Conservation (phyloP, 2,888 invertebrate species). For the Ypsolopha sequella region DNA sequence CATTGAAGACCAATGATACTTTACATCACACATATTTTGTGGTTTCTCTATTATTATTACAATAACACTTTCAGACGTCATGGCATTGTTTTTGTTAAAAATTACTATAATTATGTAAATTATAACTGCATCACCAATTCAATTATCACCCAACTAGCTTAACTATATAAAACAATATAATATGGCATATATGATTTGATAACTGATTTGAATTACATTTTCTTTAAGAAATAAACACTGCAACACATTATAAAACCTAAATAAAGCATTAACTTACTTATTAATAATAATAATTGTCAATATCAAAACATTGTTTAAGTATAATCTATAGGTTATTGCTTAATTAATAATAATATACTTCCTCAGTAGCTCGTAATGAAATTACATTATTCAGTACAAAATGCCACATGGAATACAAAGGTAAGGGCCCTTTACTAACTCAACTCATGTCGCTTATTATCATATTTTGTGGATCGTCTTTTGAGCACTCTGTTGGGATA, state of each 20-base stretch:
- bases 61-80: slow-evolving; percentile 30
- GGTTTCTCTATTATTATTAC: slow-evolving; percentile 31
- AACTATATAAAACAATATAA: slow-evolving; percentile 59
- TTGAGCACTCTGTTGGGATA: slow-evolving; percentile 48
- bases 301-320: slow-evolving; percentile 55
- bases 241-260: slow-evolving; percentile 57
- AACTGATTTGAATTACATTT: slow-evolving; percentile 60
- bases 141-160: slow-evolving; percentile 58
- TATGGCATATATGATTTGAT: slow-evolving; percentile 67
- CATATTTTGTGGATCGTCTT: slow-evolving; percentile 61
- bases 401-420: slow-evolving; percentile 51
- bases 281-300: slow-evolving; percentile 63
- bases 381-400: slow-evolving; percentile 64
- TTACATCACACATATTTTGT: slow-evolving; percentile 10
- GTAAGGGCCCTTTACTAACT: slow-evolving; percentile 31
- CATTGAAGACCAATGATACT: not conserved
- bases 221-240: slow-evolving; percentile 63
- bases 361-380: slow-evolving; percentile 58
- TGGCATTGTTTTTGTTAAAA: slow-evolving; percentile 40
- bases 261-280: slow-evolving; percentile 60
- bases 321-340: slow-evolving; percentile 67
- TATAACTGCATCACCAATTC: slow-evolving; percentile 40
- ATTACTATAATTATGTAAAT: slow-evolving; percentile 13
- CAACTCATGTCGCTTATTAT: slow-evolving; percentile 41
- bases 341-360: slow-evolving; percentile 48